Percentiles rank a stretch among this genome's conserved stretches.
phyloP scores from a whole-genome alignment of 2,797 vertebrate species.

The Hydrocynus forskahlii region DNA sequence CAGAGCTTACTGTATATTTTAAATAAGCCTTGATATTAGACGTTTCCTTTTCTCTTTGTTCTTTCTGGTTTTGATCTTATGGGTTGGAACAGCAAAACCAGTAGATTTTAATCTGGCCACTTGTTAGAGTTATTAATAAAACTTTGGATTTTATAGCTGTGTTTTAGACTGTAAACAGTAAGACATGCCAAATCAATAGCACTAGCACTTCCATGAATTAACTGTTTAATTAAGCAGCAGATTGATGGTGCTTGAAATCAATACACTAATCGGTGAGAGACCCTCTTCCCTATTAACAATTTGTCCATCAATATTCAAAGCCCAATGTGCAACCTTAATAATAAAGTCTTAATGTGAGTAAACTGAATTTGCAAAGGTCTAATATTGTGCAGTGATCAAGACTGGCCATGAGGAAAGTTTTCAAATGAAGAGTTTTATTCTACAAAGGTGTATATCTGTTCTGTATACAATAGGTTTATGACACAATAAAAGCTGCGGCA shows the following conservation, averaged over 20 bases:
- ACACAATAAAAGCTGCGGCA: too few relatives aligned
- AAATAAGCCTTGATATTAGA: not conserved
- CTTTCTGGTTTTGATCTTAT: not conserved
- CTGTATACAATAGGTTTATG: too few relatives aligned
- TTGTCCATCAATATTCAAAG: constrained; percentile 16
- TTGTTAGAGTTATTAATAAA: constrained; percentile 12
- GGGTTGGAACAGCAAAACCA: not conserved
- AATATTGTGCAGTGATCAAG: not conserved
- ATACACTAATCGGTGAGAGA: constrained; percentile 72
- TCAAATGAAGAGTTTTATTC: too few relatives aligned
- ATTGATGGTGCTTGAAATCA: constrained; percentile 73
- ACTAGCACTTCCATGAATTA: constrained; percentile 75
- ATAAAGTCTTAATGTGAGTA: not conserved
- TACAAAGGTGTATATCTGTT: too few relatives aligned
- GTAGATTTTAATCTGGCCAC: constrained; percentile 10
- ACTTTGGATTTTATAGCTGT: constrained; percentile 14
- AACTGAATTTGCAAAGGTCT: not conserved
- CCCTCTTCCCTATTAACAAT: constrained; percentile 71
- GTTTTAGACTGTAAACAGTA: constrained; percentile 36
- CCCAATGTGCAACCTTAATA: not conserved
- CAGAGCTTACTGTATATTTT: not conserved
- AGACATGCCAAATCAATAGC: constrained; percentile 65
- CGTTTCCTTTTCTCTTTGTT: not conserved
- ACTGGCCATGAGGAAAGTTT: not conserved
- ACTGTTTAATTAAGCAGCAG: constrained; percentile 75